These are phyloP conservation scores for Catharus ustulatus DNA, from an alignment of 2,797 vertebrate genomes.

Conservation along the genomic window DNA sequence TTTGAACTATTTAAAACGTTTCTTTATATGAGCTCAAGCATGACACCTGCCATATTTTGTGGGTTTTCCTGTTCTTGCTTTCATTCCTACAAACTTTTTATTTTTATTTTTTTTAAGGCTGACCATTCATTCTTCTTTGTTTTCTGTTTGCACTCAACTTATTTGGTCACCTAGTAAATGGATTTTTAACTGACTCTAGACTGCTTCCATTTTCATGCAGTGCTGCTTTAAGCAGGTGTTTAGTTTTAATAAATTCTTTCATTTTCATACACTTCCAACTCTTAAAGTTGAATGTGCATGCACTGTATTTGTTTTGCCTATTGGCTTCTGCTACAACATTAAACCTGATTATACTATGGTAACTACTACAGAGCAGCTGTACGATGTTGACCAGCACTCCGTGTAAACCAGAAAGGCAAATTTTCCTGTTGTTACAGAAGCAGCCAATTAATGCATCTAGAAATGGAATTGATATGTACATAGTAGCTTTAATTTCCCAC, in stretches of 20 bases:
- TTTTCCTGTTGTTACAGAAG: not conserved
- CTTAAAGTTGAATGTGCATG: not conserved
- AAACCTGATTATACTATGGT: not conserved
- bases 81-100: fast-evolving
- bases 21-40: not conserved
- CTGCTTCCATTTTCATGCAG: not conserved
- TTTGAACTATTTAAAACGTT: not conserved
- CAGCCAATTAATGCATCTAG: not conserved
- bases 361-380: not conserved
- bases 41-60: not conserved
- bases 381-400: not conserved
- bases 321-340: not conserved
- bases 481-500: not conserved
- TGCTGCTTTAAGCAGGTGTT: not conserved
- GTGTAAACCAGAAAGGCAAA: not conserved
- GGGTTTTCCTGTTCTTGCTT: not conserved
- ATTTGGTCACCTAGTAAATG: not conserved
- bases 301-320: not conserved
- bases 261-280: not conserved
- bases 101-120: not conserved
- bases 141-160: not conserved
- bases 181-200: not conserved
- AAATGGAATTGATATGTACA: not conserved
- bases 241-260: not conserved
- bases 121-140: not conserved